Percentiles rank a stretch among this genome's conserved stretches.
These are phyloP conservation scores for Umimayanthus chanpuru DNA, from an alignment of 92 coral and sea anemone species.

Conservation along the genomic window DNA sequence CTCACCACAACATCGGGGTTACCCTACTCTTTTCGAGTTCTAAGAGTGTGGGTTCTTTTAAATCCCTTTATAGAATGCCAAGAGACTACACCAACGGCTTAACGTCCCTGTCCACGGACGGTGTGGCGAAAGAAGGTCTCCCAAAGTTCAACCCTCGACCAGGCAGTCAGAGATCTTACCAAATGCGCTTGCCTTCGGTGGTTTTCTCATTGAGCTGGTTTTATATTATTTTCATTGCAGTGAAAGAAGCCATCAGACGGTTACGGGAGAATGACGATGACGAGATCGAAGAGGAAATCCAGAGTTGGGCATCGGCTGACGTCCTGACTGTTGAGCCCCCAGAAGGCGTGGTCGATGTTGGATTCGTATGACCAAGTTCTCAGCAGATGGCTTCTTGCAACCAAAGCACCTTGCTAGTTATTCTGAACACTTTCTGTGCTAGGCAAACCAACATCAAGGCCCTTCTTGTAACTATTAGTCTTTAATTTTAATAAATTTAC, in stretches of 20 bases:
- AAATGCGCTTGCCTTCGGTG: too few species aligned
- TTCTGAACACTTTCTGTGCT: background rate
- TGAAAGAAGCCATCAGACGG: slow-evolving; percentile 42
- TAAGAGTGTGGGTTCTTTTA: too few species aligned
- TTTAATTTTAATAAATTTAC: too few species aligned
- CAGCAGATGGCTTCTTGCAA: background rate
- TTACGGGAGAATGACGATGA: slow-evolving; percentile 33
- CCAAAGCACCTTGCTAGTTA: background rate
- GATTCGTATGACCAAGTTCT: slow-evolving; percentile 48
- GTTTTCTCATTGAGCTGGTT: background rate
- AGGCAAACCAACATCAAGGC: background rate
- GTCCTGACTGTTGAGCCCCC: slow-evolving; percentile 53
- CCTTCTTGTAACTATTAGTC: too few species aligned
- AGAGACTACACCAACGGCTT: too few species aligned
- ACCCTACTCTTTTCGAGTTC: too few species aligned
- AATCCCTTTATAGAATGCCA: too few species aligned
- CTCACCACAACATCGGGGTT: too few species aligned
- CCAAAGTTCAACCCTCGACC: too few species aligned
- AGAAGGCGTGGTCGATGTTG: slow-evolving; percentile 66
- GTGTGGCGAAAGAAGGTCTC: too few species aligned
- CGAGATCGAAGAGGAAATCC: slow-evolving; percentile 38
- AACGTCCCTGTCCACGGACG: too few species aligned
- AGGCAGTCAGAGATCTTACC: too few species aligned
- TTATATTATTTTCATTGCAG: background rate
- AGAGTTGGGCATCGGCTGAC: slow-evolving; percentile 37